These are phyloP conservation scores for Exocentrus adspersus DNA, from an alignment of 2,888 invertebrate species.

Conservation along the genomic window DNA sequence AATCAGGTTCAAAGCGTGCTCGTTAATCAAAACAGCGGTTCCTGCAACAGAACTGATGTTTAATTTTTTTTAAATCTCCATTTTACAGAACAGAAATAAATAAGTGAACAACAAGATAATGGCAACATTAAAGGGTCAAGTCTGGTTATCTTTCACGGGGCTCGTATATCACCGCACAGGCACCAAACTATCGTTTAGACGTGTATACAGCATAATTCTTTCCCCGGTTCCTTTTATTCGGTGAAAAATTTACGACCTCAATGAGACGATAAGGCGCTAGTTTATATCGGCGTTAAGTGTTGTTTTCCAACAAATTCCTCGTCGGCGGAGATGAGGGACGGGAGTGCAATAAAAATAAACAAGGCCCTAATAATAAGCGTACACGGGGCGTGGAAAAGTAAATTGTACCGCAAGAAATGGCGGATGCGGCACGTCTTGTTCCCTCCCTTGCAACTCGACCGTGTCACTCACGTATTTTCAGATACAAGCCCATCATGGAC, in stretches of 20 bases:
- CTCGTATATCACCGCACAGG: not conserved
- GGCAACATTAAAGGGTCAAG: not conserved
- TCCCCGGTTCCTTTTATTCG: not conserved
- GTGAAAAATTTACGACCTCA: conserved; percentile 5
- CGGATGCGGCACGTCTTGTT: too few species aligned
- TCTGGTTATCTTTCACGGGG: not conserved
- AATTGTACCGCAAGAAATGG: too few species aligned
- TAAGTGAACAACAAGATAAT: conserved; percentile 32
- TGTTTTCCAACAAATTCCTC: conserved; percentile 2
- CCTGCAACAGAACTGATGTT: too few species aligned
- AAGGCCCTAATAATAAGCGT: too few species aligned
- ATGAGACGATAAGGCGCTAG: not conserved
- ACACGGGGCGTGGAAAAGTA: too few species aligned
- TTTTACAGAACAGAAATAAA: too few species aligned
- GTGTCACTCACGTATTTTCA: too few species aligned
- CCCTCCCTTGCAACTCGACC: too few species aligned
- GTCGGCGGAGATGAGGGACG: too few species aligned
- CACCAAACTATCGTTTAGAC: not conserved
- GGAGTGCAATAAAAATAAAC: too few species aligned
- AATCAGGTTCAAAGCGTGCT: not conserved
- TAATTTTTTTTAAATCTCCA: too few species aligned
- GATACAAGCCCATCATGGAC: too few species aligned
- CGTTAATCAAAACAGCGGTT: not conserved
- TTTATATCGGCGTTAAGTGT: conserved; percentile 10
- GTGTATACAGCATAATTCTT: not conserved